Evolutionary conservation across 2,113 vertebrate species (phyloP), one percentile per base, ranked within the genome.

Genomic region (Perca schrenkii): DNA sequence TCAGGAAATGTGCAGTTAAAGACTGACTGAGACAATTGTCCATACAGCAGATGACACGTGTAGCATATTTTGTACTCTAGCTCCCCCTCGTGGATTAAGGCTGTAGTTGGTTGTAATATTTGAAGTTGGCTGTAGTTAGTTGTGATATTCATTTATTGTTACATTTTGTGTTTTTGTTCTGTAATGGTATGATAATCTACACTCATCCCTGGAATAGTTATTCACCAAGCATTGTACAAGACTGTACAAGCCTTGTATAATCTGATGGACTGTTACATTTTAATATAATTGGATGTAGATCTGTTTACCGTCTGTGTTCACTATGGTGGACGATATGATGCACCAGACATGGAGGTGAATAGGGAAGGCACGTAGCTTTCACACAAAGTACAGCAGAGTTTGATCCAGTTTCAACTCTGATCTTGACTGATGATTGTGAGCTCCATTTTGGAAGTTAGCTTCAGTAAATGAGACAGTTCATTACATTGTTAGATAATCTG

Each of bases 81-180:
- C 85, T 58, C 91, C 90, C 69, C 28, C 88, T 90, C 16, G 86
- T 92, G 92, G 90, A 77, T 16, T 22, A 3, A 52, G 1, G 5
- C 4, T 75, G 36, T 74, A 56, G 5, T 25, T 68, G 40, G 19
- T 61, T 74, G 15, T 22, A 12, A 65, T n/a, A 6, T 21, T 54
- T 5, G n/a, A 36, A 46, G 21, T 61, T 60, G 13, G 10, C 8
- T 75, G 36, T 60, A 25, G 40, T 28, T 68, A 34, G 8, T 60
- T 52, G 14, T 52, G 2, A 16, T 61, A 11, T 34, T 50, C 15
- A 46, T 61, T 82, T 52, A 15, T 60, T 50, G 13, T 7, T 3
- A n/a, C 25, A 14, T 11, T 52, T 2, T 11, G 14, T 40, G 2
- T 56, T 79, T 2, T 43, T 74, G 68, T 58, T 13, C 6, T 71